Conservation (phyloP, 1,140 invertebrate species). For the Meloidogyne floridensis region DNA sequence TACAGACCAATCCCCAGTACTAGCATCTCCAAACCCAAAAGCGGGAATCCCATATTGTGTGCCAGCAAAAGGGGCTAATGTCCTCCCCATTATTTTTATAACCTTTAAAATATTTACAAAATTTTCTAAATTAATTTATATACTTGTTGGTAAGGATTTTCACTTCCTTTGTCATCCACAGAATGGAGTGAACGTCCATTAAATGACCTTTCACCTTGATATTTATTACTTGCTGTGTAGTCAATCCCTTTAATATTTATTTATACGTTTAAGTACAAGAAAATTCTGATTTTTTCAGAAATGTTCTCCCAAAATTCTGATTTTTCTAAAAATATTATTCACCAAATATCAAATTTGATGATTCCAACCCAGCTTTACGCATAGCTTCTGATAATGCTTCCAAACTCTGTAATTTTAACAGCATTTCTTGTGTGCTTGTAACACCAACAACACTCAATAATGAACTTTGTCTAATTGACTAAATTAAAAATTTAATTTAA, state of each 20-base stretch:
- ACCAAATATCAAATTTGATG: constrained; percentile 64
- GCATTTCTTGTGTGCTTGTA: constrained; percentile 62
- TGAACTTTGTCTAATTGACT: constrained; percentile 36
- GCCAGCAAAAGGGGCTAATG: constrained; percentile 68
- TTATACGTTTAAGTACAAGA: neutral
- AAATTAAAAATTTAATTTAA: constrained; percentile 24
- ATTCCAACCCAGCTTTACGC: constrained; percentile 62
- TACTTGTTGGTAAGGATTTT: constrained; percentile 65
- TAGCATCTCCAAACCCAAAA: constrained; percentile 69
- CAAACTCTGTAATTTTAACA: constrained; percentile 54
- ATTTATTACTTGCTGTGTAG: constrained; percentile 71
- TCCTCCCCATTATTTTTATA: constrained; percentile 68
- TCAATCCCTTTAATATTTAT: constrained; percentile 67
- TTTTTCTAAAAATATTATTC: neutral
- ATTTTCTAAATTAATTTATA: neutral
- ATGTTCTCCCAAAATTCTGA: no score
- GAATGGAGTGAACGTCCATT: constrained; percentile 67
- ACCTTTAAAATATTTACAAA: constrained; percentile 41
- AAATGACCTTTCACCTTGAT: constrained; percentile 70
- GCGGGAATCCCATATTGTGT: constrained; percentile 67
- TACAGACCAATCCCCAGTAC: constrained; percentile 67
- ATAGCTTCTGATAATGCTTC: constrained; percentile 61
- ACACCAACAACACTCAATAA: constrained; percentile 53
- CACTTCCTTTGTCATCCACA: constrained; percentile 58
- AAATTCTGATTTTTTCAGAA: neutral